A percentile compares a stretch with the other conserved stretches of the same genome.
Conservation (phyloP, 2,888 invertebrate genomes). For the Microctonus hyperodae region DNA sequence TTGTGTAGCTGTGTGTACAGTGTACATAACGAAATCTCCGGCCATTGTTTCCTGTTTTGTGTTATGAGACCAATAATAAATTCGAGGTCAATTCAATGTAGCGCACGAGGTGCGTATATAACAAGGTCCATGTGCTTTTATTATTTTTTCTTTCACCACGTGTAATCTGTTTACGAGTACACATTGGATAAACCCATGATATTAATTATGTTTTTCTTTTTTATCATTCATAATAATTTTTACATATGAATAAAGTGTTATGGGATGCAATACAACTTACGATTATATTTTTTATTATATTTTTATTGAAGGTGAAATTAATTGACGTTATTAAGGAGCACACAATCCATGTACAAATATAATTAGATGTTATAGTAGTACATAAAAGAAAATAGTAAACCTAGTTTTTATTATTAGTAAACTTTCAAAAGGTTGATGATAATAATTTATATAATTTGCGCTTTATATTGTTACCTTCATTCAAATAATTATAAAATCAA, state of each 20-base stretch:
- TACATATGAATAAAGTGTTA: too few species aligned
- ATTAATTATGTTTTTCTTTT: not conserved
- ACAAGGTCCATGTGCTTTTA: slow-evolving; percentile 23
- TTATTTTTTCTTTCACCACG: not conserved
- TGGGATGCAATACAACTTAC: too few species aligned
- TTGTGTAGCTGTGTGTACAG: not conserved
- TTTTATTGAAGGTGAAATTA: not conserved
- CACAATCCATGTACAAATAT: too few species aligned
- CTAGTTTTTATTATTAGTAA: not conserved
- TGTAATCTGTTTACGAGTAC: not conserved
- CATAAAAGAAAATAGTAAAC: not conserved
- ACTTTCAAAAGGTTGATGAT: not conserved
- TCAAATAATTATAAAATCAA: not conserved
- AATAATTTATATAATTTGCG: too few species aligned
- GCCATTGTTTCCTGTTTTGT: not conserved
- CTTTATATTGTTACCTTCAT: too few species aligned
- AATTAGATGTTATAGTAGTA: not conserved
- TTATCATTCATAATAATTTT: too few species aligned
- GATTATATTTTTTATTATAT: too few species aligned
- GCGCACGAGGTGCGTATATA: slow-evolving; percentile 3
- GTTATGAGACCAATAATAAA: not conserved
- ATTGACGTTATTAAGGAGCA: not conserved
- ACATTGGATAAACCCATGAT: not conserved
- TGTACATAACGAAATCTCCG: not conserved
- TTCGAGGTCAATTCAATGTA: slow-evolving; percentile 11